phyloP scores from a whole-genome alignment of 1,140 invertebrate genomes.

The Cardiocondyla obscurior region DNA sequence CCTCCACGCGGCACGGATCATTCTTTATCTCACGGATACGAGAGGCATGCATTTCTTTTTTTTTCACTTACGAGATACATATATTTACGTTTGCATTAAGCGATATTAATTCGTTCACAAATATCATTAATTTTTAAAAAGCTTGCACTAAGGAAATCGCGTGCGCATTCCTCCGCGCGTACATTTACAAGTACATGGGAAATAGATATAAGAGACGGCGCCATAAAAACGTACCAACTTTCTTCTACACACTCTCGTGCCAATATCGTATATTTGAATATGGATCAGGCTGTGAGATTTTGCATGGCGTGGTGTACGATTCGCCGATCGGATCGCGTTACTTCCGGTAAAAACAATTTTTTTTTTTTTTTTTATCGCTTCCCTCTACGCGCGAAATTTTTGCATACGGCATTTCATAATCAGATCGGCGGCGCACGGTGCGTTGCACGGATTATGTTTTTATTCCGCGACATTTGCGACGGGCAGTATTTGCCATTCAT shows the following conservation, averaged over 20 bases:
- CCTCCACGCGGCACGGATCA: background rate
- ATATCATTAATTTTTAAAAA: background rate
- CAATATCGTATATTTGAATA: slow-evolving; percentile 13
- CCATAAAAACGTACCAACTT: slow-evolving; percentile 52
- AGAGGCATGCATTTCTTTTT: background rate
- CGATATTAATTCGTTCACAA: background rate
- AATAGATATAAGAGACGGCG: slow-evolving; percentile 16
- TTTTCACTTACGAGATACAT: background rate
- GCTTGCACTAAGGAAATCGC: background rate
- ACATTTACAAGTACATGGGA: slow-evolving; percentile 20
- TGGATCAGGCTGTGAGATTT: background rate
- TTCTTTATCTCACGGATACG: background rate
- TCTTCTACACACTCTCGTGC: slow-evolving; percentile 3
- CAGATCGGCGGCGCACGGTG: background rate
- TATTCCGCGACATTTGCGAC: background rate
- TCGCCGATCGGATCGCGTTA: slow-evolving; percentile 30
- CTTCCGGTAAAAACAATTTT: slow-evolving; percentile 40
- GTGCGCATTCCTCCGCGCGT: background rate
- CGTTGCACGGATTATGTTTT: background rate
- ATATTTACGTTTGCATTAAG: background rate
- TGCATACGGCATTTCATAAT: background rate
- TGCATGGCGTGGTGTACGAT: slow-evolving; percentile 4
- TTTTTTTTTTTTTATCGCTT: too few species aligned
- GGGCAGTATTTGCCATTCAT: background rate
- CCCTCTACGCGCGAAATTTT: background rate